These are phyloP conservation scores for Spilosoma lubricipeda DNA, from an alignment of 2,888 invertebrate species.

Conservation along the genomic window DNA sequence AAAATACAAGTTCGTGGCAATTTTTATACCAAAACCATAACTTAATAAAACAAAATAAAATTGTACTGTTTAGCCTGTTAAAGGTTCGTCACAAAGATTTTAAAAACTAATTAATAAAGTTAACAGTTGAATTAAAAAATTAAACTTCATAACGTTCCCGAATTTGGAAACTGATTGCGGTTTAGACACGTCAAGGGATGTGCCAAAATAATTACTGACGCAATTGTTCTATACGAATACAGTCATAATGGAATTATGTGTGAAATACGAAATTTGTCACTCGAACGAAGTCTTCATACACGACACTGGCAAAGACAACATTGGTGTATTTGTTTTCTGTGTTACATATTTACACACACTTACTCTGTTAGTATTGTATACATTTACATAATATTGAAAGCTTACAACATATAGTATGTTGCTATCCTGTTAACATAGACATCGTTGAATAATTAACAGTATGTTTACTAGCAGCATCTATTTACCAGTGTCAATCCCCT, in stretches of 20 bases:
- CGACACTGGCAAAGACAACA: slow-evolving; percentile 4
- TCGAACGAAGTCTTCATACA: slow-evolving; percentile 5
- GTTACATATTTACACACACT: slow-evolving; percentile 10
- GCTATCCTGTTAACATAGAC: background rate
- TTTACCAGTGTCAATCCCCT: background rate
- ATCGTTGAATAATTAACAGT: background rate
- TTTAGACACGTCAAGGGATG: background rate
- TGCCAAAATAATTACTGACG: slow-evolving; percentile 2
- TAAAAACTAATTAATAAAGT: background rate
- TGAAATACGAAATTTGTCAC: slow-evolving; percentile 7
- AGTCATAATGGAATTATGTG: slow-evolving; percentile 5
- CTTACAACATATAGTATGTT: background rate
- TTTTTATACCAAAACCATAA: background rate
- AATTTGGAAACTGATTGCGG: background rate
- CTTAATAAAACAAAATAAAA: background rate
- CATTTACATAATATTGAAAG: background rate
- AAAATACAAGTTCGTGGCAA: background rate
- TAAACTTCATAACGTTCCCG: background rate
- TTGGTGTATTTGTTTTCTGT: slow-evolving; percentile 10
- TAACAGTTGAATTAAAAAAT: background rate
- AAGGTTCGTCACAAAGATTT: background rate
- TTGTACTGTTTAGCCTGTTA: background rate
- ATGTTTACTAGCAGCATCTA: background rate
- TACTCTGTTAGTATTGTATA: background rate
- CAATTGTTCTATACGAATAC: slow-evolving; percentile 5